phyloP scores from a whole-genome alignment of 2,888 invertebrate genomes.

The Periphyllus acericola region DNA sequence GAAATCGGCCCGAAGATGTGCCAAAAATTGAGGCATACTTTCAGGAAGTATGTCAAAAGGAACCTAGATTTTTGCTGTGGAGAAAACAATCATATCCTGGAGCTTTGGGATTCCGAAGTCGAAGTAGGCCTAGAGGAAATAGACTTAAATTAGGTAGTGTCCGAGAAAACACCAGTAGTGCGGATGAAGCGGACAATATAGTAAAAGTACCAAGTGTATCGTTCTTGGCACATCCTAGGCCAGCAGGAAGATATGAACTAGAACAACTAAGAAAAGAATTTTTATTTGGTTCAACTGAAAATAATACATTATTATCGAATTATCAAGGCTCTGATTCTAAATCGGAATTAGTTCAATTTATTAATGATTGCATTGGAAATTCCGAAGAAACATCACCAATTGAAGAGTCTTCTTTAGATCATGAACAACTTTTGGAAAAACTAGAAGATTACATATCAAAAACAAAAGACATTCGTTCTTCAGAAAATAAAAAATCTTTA shows the following conservation, averaged over 20 bases:
- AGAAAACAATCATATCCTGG: constrained; percentile 85
- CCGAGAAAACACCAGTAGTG: constrained; percentile 72
- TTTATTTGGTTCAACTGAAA: constrained; percentile 68
- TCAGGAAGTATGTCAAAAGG: constrained; percentile 82
- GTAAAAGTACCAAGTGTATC: constrained; percentile 65
- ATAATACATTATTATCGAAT: constrained; percentile 11
- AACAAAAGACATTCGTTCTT: neutral
- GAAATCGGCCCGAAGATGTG: constrained; percentile 79
- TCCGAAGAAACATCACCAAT: constrained; percentile 51
- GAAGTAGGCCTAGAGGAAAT: constrained; percentile 71
- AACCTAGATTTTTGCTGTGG: constrained; percentile 83
- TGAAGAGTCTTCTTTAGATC: constrained; percentile 68
- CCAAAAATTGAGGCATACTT: constrained; percentile 86
- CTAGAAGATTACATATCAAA: constrained; percentile 71
- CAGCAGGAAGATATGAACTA: constrained; percentile 76
- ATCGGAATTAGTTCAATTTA: constrained; percentile 51
- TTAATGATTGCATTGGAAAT: constrained; percentile 55
- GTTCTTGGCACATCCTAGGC: constrained; percentile 53
- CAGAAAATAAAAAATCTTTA: constrained; percentile 31
- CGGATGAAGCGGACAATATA: constrained; percentile 73
- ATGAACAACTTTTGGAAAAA: constrained; percentile 75
- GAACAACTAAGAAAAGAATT: constrained; percentile 77
- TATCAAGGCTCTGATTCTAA: constrained; percentile 2
- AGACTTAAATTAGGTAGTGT: constrained; percentile 75
- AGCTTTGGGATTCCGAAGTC: constrained; percentile 72